Conservation (phyloP, 2,113 vertebrate species). For the Heloderma charlesbogerti region DNA sequence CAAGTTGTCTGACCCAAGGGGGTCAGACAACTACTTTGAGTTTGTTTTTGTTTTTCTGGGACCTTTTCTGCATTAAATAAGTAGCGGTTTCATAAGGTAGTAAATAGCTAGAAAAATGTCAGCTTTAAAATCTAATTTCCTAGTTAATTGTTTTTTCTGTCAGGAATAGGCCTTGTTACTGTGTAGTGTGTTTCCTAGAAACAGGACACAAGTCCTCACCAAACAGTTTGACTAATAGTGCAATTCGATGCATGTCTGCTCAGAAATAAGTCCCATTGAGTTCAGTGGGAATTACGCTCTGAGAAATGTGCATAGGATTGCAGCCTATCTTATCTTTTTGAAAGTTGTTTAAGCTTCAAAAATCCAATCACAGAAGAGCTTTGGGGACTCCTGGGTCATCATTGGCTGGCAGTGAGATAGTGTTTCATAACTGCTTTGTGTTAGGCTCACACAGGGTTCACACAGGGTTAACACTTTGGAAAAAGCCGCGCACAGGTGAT, state of each 20-base stretch:
- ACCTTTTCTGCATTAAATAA: background rate
- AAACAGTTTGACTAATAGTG: background rate
- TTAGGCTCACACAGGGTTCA: background rate
- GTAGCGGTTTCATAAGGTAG: background rate
- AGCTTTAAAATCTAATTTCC: slow-evolving; percentile 11
- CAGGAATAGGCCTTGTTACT: background rate
- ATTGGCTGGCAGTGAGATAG: background rate
- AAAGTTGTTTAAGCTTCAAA: background rate
- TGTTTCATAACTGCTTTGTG: background rate
- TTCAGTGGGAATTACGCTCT: no score
- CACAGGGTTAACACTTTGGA: background rate
- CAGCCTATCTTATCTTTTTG: background rate
- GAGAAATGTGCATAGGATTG: background rate
- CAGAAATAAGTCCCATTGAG: no score
- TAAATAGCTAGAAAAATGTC: background rate
- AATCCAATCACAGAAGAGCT: fast-evolving
- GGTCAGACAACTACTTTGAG: no score
- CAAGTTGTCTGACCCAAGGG: no score
- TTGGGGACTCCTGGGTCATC: background rate
- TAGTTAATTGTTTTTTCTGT: background rate
- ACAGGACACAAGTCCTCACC: background rate
- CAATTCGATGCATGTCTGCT: background rate
- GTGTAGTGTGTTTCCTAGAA: background rate
- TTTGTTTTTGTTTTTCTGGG: no score
- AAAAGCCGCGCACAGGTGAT: fast-evolving